Evolutionary conservation across 2,888 invertebrate species (phyloP).

Genomic region (Platynereis dumerilii): DNA sequence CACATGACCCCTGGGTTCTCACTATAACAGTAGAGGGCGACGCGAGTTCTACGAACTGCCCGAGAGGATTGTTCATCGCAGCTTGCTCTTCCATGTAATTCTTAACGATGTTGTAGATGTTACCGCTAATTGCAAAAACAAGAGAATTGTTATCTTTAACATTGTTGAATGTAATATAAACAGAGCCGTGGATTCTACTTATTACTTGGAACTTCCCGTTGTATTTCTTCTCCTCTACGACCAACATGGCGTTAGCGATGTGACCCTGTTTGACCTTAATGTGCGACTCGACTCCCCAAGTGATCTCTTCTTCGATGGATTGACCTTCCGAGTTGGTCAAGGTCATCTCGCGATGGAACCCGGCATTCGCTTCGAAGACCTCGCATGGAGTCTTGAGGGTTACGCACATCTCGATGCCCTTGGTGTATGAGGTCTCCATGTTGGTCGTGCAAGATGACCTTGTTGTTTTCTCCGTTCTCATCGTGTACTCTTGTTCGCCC

Average conservation of each 20-base stretch:
- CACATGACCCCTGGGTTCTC: conserved; percentile 35
- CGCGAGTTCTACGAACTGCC: conserved; percentile 24
- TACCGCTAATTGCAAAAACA: conserved; percentile 35
- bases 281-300: conserved; percentile 61
- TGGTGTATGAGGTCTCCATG: conserved; percentile 41
- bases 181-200: conserved; percentile 38
- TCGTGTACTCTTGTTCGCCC: conserved; percentile 39
- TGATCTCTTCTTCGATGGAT: conserved; percentile 54
- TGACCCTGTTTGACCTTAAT: conserved; percentile 46
- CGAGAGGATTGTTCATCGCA: not conserved
- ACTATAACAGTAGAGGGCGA: conserved; percentile 18
- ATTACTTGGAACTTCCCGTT: conserved; percentile 53
- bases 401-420: conserved; percentile 59
- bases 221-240: conserved; percentile 54
- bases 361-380: conserved; percentile 61
- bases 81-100: conserved; percentile 21
- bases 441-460: conserved; percentile 34
- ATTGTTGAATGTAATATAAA: conserved; percentile 39
- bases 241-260: conserved; percentile 57
- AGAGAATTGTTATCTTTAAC: conserved; percentile 37
- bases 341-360: conserved; percentile 60
- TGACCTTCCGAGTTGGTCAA: conserved; percentile 59
- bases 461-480: conserved; percentile 42
- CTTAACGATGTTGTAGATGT: conserved; percentile 35
- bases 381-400: conserved; percentile 62